Percentiles rank a stretch among this genome's conserved stretches.
These are phyloP conservation scores for Pristionchus exspectatus DNA, from an alignment of 2,888 invertebrate genomes.

Conservation along the genomic window DNA sequence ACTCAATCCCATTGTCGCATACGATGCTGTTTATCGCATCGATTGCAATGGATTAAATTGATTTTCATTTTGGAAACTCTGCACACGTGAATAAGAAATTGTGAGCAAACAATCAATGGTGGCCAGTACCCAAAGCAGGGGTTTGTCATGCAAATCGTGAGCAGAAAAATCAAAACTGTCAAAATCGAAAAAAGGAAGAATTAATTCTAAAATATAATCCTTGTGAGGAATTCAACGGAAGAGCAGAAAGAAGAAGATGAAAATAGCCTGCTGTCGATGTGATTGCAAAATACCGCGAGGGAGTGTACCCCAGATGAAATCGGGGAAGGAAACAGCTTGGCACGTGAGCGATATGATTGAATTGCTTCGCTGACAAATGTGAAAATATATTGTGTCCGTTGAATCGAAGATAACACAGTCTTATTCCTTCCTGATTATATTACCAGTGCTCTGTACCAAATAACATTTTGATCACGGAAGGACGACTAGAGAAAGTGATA, in stretches of 20 bases:
- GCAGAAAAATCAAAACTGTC: no score
- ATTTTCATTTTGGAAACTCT: not conserved
- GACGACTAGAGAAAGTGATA: no score
- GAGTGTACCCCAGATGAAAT: not conserved
- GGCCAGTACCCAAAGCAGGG: no score
- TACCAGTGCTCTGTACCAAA: no score
- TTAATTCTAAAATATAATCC: no score
- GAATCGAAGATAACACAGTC: not conserved
- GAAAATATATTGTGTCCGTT: not conserved
- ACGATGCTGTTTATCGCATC: not conserved
- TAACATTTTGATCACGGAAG: no score
- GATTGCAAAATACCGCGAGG: not conserved
- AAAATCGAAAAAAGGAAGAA: no score
- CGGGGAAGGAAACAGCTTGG: not conserved
- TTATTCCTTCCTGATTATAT: not conserved
- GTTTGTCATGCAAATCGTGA: no score
- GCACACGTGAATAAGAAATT: no score
- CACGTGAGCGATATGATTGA: not conserved
- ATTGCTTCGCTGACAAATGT: not conserved
- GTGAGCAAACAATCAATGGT: no score
- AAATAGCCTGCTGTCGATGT: not conserved
- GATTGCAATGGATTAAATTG: not conserved
- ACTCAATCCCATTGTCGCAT: not conserved
- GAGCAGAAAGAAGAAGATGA: no score
- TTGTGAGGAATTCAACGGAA: no score